Base-by-base conservation (phyloP, 2,797 vertebrate genomes). In the Sparus aurata region DNA sequence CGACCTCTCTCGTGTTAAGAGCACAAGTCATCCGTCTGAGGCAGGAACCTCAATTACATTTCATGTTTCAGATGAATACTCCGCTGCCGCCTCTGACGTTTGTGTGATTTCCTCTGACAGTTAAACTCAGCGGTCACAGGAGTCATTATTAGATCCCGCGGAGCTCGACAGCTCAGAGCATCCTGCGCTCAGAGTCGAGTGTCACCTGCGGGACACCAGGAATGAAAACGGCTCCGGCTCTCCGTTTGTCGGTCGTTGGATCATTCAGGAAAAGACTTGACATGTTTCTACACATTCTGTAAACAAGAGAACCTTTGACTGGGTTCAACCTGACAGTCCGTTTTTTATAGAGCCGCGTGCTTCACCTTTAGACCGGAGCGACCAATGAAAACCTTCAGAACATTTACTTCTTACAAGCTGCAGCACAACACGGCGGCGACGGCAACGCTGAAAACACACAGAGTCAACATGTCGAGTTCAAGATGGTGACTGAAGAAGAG, bases 41-140 rank as follows among this genome's bases (percentile, higher is more conserved):
- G 54, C 77, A 66, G 23, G 38, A 74, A 47, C 62, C 25, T 63
- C 18, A 47, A 16, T 72, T 69, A 54, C 7, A 22, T 70, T 73
- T 54, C 2, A 30, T 30, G 53, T 71, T 27, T 59, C 58, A 50
- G 57, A 50, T 68, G 58, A 82, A 70, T 22, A 67, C 55, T 23
- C 53, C 17, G 65, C 47, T 69, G 55, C 69, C 13, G 3, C n/a
- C 27, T 30, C 27, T 46, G 61, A 64, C 46, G 49, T 81, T 54
- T 53, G 34, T 70, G 47, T 73, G n/a, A 69, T 80, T 85, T 77
- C 63, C 61, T 53, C 58, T 66, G 82, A 80, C 62, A 34, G 64
- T 69, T 38, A 47, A 77, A 65, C 54, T 27, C 53, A 7, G 17
- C 22, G 53, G 68, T 45, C 47, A n/a, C 74, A 49, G 38, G 69